Percentiles rank a stretch among this genome's conserved stretches.
Conservation (phyloP, 2,113 vertebrate genomes). For the Calonectris borealis region DNA sequence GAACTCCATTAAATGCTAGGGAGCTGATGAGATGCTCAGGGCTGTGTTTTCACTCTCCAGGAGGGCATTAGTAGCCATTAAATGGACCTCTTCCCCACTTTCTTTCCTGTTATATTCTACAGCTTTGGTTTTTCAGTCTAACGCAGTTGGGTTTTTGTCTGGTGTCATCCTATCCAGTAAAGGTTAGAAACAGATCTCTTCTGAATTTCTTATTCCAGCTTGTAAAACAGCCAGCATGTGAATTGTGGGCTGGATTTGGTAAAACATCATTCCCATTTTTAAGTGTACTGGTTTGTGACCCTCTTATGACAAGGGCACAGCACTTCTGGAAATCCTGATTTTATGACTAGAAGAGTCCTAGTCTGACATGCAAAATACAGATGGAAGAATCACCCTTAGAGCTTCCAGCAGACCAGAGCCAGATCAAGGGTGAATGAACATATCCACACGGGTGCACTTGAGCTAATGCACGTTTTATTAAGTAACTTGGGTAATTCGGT, state of each 20-base stretch:
- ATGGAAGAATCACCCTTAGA: not conserved
- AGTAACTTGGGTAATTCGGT: not conserved
- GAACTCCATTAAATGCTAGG: not conserved
- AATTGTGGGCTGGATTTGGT: not conserved
- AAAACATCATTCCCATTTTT: not conserved
- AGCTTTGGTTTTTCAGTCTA: not conserved
- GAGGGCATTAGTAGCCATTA: not conserved
- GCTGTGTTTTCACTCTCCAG: not conserved
- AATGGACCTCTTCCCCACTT: not conserved
- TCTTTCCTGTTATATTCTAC: not conserved
- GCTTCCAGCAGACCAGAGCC: not conserved
- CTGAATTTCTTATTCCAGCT: not conserved
- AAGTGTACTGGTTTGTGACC: not conserved
- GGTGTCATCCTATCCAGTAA: not conserved
- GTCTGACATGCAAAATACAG: not conserved
- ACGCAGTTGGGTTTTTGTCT: not conserved
- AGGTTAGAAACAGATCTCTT: not conserved
- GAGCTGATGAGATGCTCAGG: not conserved
- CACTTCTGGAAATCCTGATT: accelerated
- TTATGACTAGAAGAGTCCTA: not conserved
- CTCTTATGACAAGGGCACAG: not conserved
- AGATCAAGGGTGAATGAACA: not conserved
- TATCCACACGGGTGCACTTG: not conserved
- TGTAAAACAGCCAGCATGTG: not conserved
- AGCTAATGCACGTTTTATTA: not conserved